Evolutionary conservation across 1,140 invertebrate genomes (phyloP).

Genomic region (Aphidius gifuensis): DNA sequence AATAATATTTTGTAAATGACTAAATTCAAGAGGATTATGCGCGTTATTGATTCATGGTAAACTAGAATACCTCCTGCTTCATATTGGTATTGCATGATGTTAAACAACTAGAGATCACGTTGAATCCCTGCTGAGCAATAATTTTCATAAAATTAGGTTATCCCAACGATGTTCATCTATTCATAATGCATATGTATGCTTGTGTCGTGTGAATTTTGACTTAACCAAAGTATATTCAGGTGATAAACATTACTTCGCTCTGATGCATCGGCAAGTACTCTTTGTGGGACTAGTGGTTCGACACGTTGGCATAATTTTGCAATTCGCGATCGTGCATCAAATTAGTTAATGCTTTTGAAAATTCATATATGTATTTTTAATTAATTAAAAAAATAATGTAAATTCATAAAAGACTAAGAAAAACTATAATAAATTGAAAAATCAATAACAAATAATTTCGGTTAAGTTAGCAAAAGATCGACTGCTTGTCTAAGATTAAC

Average conservation of each 20-base stretch:
- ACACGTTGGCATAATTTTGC: no score
- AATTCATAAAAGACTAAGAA: background rate
- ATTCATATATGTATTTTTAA: background rate
- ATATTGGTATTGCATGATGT: background rate
- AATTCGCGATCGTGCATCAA: constrained; percentile 15
- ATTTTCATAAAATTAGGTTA: constrained; percentile 37
- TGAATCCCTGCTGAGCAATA: constrained; percentile 26
- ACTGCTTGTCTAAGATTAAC: constrained; percentile 1
- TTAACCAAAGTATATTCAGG: no score
- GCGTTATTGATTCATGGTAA: no score
- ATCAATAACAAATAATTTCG: background rate
- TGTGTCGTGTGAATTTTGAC: no score
- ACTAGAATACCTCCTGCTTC: background rate
- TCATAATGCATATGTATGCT: no score
- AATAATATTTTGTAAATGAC: no score
- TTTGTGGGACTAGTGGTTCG: no score
- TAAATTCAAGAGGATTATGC: no score
- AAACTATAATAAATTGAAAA: background rate
- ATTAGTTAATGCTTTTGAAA: constrained; percentile 21
- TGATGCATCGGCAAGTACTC: no score
- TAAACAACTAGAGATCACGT: background rate
- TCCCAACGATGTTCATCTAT: constrained; percentile 7
- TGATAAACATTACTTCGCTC: no score
- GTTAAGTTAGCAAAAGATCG: background rate
- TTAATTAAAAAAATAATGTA: background rate